Conservation (phyloP, 2,797 vertebrate genomes). For the Neomorphus geoffroyi region DNA sequence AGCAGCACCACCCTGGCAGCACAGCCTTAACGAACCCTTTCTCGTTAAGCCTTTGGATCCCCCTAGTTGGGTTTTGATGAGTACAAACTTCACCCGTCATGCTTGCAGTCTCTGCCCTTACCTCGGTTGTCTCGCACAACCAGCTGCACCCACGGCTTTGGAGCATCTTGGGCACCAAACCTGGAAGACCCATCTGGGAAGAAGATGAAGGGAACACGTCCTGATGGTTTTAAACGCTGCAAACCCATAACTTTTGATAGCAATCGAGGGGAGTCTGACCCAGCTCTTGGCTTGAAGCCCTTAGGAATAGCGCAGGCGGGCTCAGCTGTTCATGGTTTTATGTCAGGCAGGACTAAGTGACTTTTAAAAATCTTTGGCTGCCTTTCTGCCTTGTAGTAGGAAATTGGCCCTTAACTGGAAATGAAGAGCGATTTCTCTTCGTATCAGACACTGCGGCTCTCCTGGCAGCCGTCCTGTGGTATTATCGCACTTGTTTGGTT, state of each 20-base stretch:
- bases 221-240: background rate
- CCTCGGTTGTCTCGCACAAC: background rate
- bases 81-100: too few relatives aligned
- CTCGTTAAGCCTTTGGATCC: background rate
- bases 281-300: background rate
- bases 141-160: background rate
- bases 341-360: background rate
- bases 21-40: fast-evolving
- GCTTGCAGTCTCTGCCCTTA: background rate
- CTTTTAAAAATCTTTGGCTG: slow-evolving; percentile 25
- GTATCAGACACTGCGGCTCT: background rate
- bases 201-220: background rate
- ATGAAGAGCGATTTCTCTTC: background rate
- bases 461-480: background rate
- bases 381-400: slow-evolving; percentile 23
- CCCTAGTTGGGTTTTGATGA: background rate
- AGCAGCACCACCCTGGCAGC: background rate
- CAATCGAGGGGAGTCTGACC: fast-evolving
- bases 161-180: fast-evolving
- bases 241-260: background rate
- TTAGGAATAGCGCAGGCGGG: background rate
- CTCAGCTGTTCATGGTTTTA: background rate
- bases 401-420: slow-evolving; percentile 50
- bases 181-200: background rate
- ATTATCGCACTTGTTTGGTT: background rate